Base-by-base conservation (phyloP, 2,797 vertebrate species). In the Poecilia velifera region DNA sequence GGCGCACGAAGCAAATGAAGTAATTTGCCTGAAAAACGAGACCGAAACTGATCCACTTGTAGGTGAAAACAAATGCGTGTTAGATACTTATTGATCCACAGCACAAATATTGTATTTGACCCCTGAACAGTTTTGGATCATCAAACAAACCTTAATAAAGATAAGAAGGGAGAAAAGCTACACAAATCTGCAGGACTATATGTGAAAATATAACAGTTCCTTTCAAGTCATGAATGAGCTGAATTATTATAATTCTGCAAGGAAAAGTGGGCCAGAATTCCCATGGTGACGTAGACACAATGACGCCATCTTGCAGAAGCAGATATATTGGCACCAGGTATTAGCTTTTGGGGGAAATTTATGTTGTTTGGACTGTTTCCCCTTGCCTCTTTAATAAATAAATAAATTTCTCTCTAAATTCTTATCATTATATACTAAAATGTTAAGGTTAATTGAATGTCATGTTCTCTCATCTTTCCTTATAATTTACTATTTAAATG, bases 1-100 rank as follows among this genome's bases (percentile, higher is more conserved):
- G n/a, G 62, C 20, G 62, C 62, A 82, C 73, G 84, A 73, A 84
- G 85, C 77, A 86, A 90, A 90, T 79, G 75, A 90, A 74, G 16
- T 12, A 68, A 39, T n/a, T 43, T 47, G 22, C 64, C 39, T 41
- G 36, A 41, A 12, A 41, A 43, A 16, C 4, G 1, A 68, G 22
- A 4, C 22, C 13, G 10, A 68, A 68, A 12, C 7, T 25, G 36
- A 68, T 41, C 36, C 20, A 12, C 20, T 66, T 41, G 10, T 41
- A 0, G 64, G 39, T 41, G 36, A n/a, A 22, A 16, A 34, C 36
- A 64, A 68, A 41, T 41, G 16, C 31, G 18, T 3, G 9, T 36
- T 20, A 41, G 9, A 41, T 22, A 39, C 7, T 3, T 22, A 3
- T 39, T 18, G 34, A 20, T 66, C 68, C 3, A 36, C 68, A 68